Evolutionary conservation across 2,888 invertebrate genomes (phyloP), one percentile per base, ranked within the genome.

Genomic region (Cancer borealis): DNA sequence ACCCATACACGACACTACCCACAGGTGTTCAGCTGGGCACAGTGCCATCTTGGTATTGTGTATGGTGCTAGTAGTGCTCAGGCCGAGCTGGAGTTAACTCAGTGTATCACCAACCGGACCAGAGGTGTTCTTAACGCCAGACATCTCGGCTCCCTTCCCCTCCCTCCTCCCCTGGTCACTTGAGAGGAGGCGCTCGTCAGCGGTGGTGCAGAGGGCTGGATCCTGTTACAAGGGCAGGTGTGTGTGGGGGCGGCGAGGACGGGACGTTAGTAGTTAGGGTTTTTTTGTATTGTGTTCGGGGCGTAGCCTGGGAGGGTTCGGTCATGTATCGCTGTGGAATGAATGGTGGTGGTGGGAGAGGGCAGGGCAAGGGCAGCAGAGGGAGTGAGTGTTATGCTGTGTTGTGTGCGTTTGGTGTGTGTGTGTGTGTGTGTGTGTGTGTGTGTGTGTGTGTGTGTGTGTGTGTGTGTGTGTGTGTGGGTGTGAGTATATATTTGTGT

Each of bases 271-370:
- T 30, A 14, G 79, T 79, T 66, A 66, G n/a, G 66, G 66, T 66
- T 66, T 66, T 66, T 66, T 66, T 66, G 6, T 21, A n/a, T 66
- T 30, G 30, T 79, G 79, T 79, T 6, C 26, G 30, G 79, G 79
- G 12, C 79, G 79, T 66, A 79, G 79, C 30, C 10, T 79, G 79
- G 4, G 79, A 66, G 66, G 66, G 66, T n/a, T 66, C 66, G 66
- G 21, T 66, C 66, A 66, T n/a, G 66, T 66, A 66, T 66, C n/a
- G 66, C 66, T 66, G 66, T 66, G 66, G 66, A 54, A n/a, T 66
- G 66, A 66, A 66, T 66, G 66, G 66, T 66, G 66, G 66, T 66
- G 66, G 66, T 66, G 66, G 66, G n/a, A n/a, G 66, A 66, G 66
- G 66, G n/a, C 66, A 21, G 66, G 8, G 66, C 66, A 6, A n/a